These are phyloP conservation scores for Parazoanthus atlanticus DNA, from an alignment of 92 coral and sea anemone species.

Conservation along the genomic window DNA sequence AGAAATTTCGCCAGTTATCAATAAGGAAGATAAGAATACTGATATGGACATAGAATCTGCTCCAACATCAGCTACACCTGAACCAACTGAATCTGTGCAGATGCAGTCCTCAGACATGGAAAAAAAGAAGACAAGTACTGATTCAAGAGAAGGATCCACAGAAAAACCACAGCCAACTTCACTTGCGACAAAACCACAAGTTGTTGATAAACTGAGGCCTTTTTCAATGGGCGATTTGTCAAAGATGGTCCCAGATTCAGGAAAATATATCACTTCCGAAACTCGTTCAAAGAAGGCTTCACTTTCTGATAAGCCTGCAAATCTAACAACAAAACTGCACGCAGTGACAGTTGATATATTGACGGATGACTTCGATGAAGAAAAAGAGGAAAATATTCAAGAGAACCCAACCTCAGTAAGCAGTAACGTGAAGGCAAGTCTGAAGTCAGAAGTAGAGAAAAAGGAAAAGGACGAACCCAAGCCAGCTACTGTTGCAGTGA, in stretches of 20 bases:
- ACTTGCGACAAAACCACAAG: background rate
- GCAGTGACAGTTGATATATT: constrained; percentile 34
- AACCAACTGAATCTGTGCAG: background rate
- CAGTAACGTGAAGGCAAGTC: background rate
- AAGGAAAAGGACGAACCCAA: background rate
- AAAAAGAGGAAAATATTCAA: background rate
- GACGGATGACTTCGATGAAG: background rate
- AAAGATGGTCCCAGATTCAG: constrained; percentile 5
- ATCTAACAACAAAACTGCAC: constrained; percentile 23
- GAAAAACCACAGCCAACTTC: background rate
- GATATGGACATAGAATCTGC: background rate
- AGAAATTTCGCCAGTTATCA: background rate
- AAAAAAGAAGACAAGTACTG: background rate
- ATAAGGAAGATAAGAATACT: background rate
- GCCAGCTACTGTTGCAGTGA: background rate
- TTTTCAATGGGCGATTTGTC: constrained; percentile 33
- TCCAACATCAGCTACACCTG: background rate
- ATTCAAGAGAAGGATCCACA: background rate
- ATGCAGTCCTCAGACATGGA: background rate
- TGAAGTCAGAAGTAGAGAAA: background rate
- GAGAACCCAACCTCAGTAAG: background rate
- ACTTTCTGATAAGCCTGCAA: constrained; percentile 13
- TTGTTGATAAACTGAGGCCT: constrained; percentile 1
- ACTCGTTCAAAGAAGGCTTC: constrained; percentile 11
- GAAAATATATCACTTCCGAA: background rate